phyloP scores from a whole-genome alignment of 2,113 vertebrate genomes.

The Paradoxurus hermaphroditus region DNA sequence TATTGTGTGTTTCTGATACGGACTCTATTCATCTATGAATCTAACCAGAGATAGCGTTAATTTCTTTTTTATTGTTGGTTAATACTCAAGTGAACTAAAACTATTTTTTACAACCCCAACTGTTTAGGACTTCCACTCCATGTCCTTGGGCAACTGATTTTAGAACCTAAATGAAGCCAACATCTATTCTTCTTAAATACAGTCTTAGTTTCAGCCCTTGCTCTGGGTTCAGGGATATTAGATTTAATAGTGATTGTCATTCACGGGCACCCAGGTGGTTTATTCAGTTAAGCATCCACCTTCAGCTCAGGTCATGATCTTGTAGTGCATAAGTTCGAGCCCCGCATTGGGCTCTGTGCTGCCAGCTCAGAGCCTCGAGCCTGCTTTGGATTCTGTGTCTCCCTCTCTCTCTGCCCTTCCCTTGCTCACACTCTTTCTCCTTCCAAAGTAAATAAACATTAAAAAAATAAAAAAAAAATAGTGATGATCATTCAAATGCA shows the following conservation, averaged over 20 bases:
- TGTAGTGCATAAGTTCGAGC: too few relatives aligned
- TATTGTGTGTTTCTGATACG: background rate
- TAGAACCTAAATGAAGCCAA: constrained; percentile 25
- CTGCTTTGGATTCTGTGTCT: too few relatives aligned
- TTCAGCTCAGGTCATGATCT: too few relatives aligned
- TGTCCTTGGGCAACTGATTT: background rate
- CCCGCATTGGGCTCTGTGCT: too few relatives aligned
- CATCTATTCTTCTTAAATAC: background rate
- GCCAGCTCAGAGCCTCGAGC: too few relatives aligned
- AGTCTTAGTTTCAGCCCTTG: constrained; percentile 6
- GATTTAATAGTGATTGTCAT: constrained; percentile 12
- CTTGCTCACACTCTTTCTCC: too few relatives aligned
- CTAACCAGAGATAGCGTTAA: background rate
- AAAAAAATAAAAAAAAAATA: background rate
- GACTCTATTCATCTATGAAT: background rate
- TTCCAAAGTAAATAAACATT: too few relatives aligned
- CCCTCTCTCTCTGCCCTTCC: too few relatives aligned
- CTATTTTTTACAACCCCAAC: background rate
- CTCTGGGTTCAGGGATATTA: background rate
- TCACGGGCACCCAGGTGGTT: background rate
- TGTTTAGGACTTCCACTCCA: background rate
- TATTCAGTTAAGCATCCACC: too few relatives aligned
- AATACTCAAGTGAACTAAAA: constrained; percentile 11
- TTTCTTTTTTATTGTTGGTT: background rate
- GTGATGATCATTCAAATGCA: constrained; percentile 2